Conservation (phyloP, 2,888 invertebrate genomes). For the Ophonus ardosiacus region DNA sequence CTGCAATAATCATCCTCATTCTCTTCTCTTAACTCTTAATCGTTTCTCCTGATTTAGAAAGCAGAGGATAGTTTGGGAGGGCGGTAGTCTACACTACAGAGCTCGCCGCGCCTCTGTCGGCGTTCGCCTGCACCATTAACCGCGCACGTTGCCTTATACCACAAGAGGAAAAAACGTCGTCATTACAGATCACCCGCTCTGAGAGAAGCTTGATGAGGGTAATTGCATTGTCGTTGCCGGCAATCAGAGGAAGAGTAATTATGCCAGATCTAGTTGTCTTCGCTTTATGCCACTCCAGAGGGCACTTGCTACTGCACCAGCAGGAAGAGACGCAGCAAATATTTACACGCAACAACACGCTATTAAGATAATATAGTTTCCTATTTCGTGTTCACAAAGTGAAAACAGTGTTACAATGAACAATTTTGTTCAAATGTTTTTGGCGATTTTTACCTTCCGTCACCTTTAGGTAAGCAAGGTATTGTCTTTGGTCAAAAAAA, state of each 20-base stretch:
- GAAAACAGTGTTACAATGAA: no score
- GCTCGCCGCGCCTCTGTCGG: slow-evolving; percentile 37
- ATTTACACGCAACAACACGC: not conserved
- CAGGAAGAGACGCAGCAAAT: not conserved
- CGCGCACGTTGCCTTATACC: slow-evolving; percentile 31
- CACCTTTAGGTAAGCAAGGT: no score
- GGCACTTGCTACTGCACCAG: slow-evolving; percentile 15
- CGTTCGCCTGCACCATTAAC: slow-evolving; percentile 31
- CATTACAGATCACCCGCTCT: slow-evolving; percentile 52
- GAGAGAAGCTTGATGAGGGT: slow-evolving; percentile 39
- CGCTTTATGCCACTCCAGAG: slow-evolving; percentile 4
- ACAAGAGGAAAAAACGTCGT: slow-evolving; percentile 33
- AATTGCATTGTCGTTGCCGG: slow-evolving; percentile 49
- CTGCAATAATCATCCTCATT: not conserved
- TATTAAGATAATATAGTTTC: not conserved
- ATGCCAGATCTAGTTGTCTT: slow-evolving; percentile 44
- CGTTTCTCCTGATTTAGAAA: not conserved
- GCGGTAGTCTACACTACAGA: not conserved
- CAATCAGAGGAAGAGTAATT: slow-evolving; percentile 39
- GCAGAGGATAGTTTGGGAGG: not conserved
- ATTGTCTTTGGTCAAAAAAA: no score
- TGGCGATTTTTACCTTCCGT: no score
- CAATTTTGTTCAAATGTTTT: no score
- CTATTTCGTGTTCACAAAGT: no score
- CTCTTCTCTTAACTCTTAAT: not conserved